Base-by-base conservation (phyloP, 2,113 vertebrate genomes). In the Phaethon lepturus region DNA sequence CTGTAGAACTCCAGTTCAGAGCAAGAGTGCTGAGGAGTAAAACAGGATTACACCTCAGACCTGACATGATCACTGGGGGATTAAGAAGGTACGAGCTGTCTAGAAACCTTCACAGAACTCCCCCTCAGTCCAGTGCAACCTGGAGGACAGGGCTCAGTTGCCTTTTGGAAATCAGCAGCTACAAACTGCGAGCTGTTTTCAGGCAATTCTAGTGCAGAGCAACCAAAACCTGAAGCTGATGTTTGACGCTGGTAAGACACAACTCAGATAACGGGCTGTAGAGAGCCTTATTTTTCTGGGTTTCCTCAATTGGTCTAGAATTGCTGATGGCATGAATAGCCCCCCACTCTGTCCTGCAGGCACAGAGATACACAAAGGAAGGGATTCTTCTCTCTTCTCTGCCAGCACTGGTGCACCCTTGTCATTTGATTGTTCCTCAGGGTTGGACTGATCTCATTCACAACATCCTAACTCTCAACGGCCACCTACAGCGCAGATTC, bases 41-140 rank as follows among this genome's bases (percentile, higher is more conserved):
- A 59, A 50, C 18, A 66, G 50, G 71, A 55, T 49, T n/a, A 18
- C 7, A 63, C 8, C 44, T 90, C 2, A 0, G 38, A 53, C 8
- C 26, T 64, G 40, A 16, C 0, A 1, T 19, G 31, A 29, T 33
- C 4, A 2, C 59, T 68, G 50, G 2, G 9, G 12, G 11, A 7
- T 75, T 55, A n/a, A 40, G 78, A 88, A 78, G 69, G 22, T 24
- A 44, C 3, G 5, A 77, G 42, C 29, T 59, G n/a, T 55, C 44
- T 26, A 8, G 18, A 73, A 59, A 69, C 42, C 28, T 66, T 60
- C 7, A 40, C 55, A 88, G 55, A 50, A 59, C 31, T 63, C 24
- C 35, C 6, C 28, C 14, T 59, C 53, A 44, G 55, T 11, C 35
- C 2, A 40, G 0, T 24, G 35, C 0, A 1, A 60, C 28, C 44